phyloP scores from a whole-genome alignment of 2,797 vertebrate species.

The Cossypha heuglini region DNA sequence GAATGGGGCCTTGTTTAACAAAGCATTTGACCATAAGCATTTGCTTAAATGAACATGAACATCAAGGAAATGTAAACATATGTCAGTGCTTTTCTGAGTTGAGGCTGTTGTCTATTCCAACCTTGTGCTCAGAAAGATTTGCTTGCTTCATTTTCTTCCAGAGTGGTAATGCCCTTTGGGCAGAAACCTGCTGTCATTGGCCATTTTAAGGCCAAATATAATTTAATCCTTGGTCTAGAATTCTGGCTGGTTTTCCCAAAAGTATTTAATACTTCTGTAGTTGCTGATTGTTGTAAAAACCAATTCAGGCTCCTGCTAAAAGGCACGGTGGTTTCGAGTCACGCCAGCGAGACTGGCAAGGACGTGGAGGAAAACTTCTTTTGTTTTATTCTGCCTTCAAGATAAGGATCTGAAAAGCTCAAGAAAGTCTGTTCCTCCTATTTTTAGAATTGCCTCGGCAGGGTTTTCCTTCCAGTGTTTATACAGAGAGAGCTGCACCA shows the following conservation, averaged over 20 bases:
- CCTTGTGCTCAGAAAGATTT: neutral
- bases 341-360: neutral
- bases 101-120: neutral
- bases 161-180: neutral
- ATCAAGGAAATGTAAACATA: slow-evolving; percentile 32
- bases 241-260: neutral
- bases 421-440: slow-evolving; percentile 66
- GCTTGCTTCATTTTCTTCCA: neutral
- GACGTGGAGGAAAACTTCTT: neutral
- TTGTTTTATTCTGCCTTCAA: slow-evolving; percentile 58
- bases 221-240: neutral
- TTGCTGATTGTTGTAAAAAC: neutral
- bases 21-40: slow-evolving; percentile 20
- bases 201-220: neutral
- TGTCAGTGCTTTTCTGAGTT: slow-evolving; percentile 17
- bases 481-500: slow-evolving; percentile 67
- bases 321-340: neutral
- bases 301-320: neutral
- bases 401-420: slow-evolving; percentile 66
- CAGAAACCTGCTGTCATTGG: slow-evolving; percentile 1
- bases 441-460: slow-evolving; percentile 74
- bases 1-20: neutral
- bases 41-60: slow-evolving; percentile 34
- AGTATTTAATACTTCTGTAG: slow-evolving; percentile 20
- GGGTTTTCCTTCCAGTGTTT: slow-evolving; percentile 74